Percentiles rank a stretch among this genome's conserved stretches.
phyloP scores from a whole-genome alignment of 2,888 invertebrate species.

The Drosophila lacicola region DNA sequence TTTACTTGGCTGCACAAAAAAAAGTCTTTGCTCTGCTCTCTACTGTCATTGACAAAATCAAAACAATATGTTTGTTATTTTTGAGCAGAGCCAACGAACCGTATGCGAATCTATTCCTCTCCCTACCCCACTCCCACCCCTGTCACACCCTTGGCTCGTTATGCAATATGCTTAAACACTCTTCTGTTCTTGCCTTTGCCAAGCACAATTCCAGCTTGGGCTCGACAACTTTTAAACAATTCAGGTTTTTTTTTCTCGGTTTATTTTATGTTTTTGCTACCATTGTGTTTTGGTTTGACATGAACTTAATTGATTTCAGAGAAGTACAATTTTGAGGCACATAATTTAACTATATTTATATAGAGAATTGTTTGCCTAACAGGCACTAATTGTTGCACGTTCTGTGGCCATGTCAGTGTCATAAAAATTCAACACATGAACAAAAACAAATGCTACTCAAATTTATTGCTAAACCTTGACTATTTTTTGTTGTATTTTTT shows the following conservation, averaged over 20 bases:
- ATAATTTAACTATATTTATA: conserved; percentile 50
- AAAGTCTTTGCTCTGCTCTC: conserved; percentile 39
- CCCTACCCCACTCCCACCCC: background rate
- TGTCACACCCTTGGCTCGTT: conserved; percentile 19
- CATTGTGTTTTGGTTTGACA: conserved; percentile 17
- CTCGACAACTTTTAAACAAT: conserved; percentile 15
- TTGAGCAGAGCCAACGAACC: conserved; percentile 64
- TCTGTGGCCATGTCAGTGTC: conserved; percentile 46
- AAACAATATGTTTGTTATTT: conserved; percentile 78
- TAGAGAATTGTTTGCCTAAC: conserved; percentile 45
- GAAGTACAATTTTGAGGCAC: conserved; percentile 20
- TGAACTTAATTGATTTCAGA: conserved; percentile 53
- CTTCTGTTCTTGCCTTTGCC: background rate
- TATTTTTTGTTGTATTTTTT: conserved; percentile 1
- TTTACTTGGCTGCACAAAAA: conserved; percentile 68
- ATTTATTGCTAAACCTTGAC: conserved; percentile 28
- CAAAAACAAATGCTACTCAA: conserved; percentile 21
- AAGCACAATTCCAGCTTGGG: conserved; percentile 37
- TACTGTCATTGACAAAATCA: conserved; percentile 77
- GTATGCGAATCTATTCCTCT: conserved; percentile 22
- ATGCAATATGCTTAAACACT: conserved; percentile 43
- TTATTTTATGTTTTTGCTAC: background rate
- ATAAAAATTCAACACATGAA: conserved; percentile 16
- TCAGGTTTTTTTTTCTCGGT: background rate
- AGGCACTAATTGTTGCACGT: conserved; percentile 62